A percentile compares a stretch with the other conserved stretches of the same genome.
phyloP scores from a whole-genome alignment of 2,797 vertebrate species.

The Philypnodon macrostomus region DNA sequence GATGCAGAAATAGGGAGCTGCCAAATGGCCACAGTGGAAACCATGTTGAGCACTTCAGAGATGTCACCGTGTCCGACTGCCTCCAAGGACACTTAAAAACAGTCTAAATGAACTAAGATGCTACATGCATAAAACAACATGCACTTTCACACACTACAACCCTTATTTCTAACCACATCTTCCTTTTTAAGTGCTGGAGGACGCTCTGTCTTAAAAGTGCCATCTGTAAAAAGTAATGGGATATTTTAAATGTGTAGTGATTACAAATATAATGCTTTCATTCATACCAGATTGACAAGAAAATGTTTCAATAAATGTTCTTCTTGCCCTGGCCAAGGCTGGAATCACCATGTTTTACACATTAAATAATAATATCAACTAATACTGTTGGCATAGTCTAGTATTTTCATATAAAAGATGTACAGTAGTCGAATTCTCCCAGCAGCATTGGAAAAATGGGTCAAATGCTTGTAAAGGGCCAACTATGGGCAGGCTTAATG shows the following conservation, averaged over 20 bases:
- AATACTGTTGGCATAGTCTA: no score
- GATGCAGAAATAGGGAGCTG: slow-evolving; percentile 26
- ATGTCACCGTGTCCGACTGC: slow-evolving; percentile 21
- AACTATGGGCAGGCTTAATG: no score
- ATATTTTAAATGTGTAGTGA: neutral
- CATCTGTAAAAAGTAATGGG: neutral
- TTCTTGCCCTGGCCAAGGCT: no score
- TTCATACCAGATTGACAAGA: no score
- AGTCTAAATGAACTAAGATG: slow-evolving; percentile 4
- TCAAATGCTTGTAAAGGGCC: no score
- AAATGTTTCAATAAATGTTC: no score
- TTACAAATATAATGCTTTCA: neutral
- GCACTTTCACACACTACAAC: slow-evolving; percentile 8
- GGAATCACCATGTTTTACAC: no score
- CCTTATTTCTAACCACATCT: slow-evolving; percentile 1
- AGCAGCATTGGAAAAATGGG: no score
- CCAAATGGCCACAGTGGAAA: slow-evolving; percentile 36
- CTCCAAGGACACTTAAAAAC: slow-evolving; percentile 12
- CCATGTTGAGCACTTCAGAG: slow-evolving; percentile 10
- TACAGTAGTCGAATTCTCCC: no score
- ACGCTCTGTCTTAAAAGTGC: slow-evolving; percentile 1
- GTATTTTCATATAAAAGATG: no score
- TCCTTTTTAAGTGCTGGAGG: neutral
- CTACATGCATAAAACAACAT: slow-evolving; percentile 5
- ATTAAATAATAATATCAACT: no score